phyloP scores from a whole-genome alignment of 53 echinoderm and acorn worm species.

The Echinarachnius parma region DNA sequence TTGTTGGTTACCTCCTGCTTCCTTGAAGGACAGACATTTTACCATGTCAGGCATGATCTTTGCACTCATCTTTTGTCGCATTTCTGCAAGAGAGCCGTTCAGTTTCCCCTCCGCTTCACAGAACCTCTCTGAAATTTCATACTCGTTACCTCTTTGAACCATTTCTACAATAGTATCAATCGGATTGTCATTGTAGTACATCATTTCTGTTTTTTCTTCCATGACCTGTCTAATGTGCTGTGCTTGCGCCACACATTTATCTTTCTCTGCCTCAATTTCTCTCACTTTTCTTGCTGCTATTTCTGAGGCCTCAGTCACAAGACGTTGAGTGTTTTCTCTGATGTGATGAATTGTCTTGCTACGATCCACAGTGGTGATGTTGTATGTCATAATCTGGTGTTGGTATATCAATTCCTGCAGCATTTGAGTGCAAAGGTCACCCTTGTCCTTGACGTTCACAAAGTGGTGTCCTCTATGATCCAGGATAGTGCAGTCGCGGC shows the following conservation, averaged over 20 bases:
- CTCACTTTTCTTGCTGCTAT: neutral
- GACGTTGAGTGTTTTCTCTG: neutral
- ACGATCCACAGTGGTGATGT: neutral
- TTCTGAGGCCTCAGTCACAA: neutral
- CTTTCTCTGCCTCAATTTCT: slow-evolving; percentile 12
- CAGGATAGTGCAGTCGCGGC: slow-evolving; percentile 14
- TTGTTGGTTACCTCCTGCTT: neutral
- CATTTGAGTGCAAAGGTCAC: neutral
- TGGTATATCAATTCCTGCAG: neutral
- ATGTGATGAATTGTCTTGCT: neutral
- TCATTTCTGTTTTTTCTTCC: slow-evolving; percentile 1
- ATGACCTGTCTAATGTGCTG: slow-evolving; percentile 10
- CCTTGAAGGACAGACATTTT: slow-evolving; percentile 24
- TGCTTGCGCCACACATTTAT: neutral
- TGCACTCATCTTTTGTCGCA: slow-evolving; percentile 19
- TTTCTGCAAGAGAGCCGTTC: neutral
- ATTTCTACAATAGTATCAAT: slow-evolving; percentile 25
- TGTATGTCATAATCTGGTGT: slow-evolving; percentile 2
- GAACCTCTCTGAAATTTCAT: slow-evolving; percentile 13
- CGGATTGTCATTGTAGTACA: slow-evolving; percentile 29
- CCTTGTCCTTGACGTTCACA: slow-evolving; percentile 19
- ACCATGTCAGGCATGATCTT: slow-evolving; percentile 15
- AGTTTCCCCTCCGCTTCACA: neutral
- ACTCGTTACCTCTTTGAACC: slow-evolving; percentile 33
- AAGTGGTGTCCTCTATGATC: slow-evolving; percentile 18